phyloP scores from a whole-genome alignment of 2,797 vertebrate species.

The Anableps anableps region DNA sequence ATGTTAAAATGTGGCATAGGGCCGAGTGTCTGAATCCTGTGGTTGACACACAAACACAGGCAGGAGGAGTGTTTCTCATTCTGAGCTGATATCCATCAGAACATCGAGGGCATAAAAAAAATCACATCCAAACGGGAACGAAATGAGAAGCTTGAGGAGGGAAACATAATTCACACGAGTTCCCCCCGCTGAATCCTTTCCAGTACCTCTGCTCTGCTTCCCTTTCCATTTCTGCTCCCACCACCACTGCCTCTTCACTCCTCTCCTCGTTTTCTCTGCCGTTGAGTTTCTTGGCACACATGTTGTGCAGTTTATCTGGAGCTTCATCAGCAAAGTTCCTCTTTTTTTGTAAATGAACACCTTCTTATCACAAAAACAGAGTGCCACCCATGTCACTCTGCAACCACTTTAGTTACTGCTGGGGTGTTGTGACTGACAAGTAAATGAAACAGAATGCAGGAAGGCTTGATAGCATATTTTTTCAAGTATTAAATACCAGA shows the following conservation, averaged over 20 bases:
- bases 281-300: neutral
- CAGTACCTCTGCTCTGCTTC: neutral
- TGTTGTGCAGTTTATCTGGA: neutral
- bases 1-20: neutral
- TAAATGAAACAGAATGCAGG: neutral
- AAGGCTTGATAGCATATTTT: neutral
- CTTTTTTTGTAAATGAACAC: neutral
- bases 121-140: neutral
- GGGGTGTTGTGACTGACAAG: neutral
- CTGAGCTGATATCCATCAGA: neutral
- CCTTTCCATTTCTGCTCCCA: neutral
- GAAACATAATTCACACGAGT: neutral
- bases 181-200: neutral
- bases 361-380: neutral
- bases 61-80: neutral
- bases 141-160: neutral
- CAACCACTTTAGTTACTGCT: neutral
- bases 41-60: neutral
- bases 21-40: neutral
- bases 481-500: neutral
- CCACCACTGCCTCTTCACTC: neutral
- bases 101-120: neutral
- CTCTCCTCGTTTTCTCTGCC: neutral
- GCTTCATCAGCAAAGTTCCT: neutral
- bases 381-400: slow-evolving; percentile 2